phyloP scores from a whole-genome alignment of 2,888 invertebrate species.

The Celastrina argiolus region DNA sequence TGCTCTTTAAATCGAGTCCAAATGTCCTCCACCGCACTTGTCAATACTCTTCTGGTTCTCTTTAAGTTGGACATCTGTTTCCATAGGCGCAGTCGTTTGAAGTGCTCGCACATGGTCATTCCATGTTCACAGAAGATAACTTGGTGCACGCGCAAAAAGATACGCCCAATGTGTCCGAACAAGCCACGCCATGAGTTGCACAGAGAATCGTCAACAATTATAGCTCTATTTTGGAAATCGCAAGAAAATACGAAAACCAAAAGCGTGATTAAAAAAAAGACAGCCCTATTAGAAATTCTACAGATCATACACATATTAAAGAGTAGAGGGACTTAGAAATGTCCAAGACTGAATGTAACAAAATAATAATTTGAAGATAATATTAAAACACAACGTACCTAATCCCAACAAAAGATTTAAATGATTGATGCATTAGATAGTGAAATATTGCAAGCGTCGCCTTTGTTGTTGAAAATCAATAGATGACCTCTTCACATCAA shows the following conservation, averaged over 20 bases:
- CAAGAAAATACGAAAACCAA: neutral
- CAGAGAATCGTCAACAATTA: neutral
- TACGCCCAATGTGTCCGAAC: neutral
- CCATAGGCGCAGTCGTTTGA: neutral
- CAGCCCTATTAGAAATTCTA: neutral
- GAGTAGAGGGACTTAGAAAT: neutral
- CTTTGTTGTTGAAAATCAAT: conserved; percentile 8
- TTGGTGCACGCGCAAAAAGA: neutral
- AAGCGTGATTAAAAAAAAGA: conserved; percentile 2
- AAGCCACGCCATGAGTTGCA: neutral
- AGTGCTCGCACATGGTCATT: conserved; percentile 9
- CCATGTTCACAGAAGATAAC: neutral
- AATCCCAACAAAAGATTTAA: neutral
- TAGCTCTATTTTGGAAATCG: conserved; percentile 5
- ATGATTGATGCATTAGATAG: neutral
- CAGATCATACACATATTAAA: conserved; percentile 14
- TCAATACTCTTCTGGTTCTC: neutral
- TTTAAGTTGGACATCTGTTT: neutral
- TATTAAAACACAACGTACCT: neutral
- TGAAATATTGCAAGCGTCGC: neutral
- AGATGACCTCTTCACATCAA: neutral
- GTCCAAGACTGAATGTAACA: neutral
- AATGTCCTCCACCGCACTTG: neutral
- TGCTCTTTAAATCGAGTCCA: neutral
- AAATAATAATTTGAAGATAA: neutral